These are phyloP conservation scores for Rhizoglyphus robini DNA, from an alignment of 1,140 invertebrate genomes.

Conservation along the genomic window DNA sequence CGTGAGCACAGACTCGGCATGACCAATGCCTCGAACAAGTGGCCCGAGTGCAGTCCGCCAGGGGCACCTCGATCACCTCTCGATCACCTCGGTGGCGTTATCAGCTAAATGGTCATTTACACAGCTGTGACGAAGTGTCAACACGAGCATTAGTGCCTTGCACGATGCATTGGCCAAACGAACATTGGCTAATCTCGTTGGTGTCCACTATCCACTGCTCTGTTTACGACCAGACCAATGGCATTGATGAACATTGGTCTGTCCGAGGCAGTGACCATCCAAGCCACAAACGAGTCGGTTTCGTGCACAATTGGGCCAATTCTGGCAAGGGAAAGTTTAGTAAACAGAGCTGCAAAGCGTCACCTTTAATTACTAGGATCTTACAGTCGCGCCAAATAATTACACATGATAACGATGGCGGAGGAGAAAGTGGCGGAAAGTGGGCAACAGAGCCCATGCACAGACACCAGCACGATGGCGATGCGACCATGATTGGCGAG, in stretches of 20 bases:
- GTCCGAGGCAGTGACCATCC: too few relatives aligned
- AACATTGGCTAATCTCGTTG: not conserved
- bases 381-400: conserved; percentile 15
- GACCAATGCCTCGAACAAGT: too few relatives aligned
- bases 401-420: not conserved
- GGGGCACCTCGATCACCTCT: too few relatives aligned
- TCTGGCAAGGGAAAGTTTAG: too few relatives aligned
- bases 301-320: not conserved
- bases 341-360: not conserved
- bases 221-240: not conserved
- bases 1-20: too few relatives aligned
- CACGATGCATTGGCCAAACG: not conserved
- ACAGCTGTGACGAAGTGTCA: conserved; percentile 8
- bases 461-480: not conserved
- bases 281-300: not conserved
- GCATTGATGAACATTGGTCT: not conserved
- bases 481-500: not conserved
- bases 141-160: not conserved
- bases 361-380: conserved; percentile 8
- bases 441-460: not conserved
- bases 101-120: not conserved
- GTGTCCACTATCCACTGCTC: too few relatives aligned
- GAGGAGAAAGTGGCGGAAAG: not conserved
- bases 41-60: too few relatives aligned
- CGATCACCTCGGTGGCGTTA: too few relatives aligned